Evolutionary conservation across 2,888 invertebrate genomes (phyloP), one percentile per base, ranked within the genome.

Genomic region (Chalcosyrphus nemorum): DNA sequence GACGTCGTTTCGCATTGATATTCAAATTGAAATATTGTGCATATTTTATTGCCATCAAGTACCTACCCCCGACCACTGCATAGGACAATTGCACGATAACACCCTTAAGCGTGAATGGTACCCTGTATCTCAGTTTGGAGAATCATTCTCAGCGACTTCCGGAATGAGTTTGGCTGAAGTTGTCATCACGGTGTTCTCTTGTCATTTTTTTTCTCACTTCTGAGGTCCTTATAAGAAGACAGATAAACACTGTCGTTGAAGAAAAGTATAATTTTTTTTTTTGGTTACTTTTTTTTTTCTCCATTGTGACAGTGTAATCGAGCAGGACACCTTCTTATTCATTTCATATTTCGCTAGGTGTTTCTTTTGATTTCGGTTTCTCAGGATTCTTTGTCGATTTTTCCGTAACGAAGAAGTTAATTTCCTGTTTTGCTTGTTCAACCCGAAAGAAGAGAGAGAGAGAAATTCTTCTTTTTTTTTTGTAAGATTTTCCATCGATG

Each of bases 1-100:
- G 84, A 84, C 72, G 74, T 70, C 80, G 80, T 78, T 84, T 84
- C 63, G 80, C 75, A 84, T 84, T 84, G 80, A 84, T 84, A 84
- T 84, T 80, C 74, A 80, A 84, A 84, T 84, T 84, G 84, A 84
- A 84, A 75, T 84, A 84, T 84, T 84, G 84, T 80, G 80, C 84
- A 84, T 84, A 75, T 80, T 84, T 84, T 84, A 84, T 80, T 84
- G 84, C 65, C 65, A 65, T 13, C 38, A 21, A 32, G n/a, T 15
- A 13, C 19, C 27, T 24, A 7, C 19, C 21, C 19, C 45, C 13
- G 7, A 24, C 17, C 11, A 7, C 19, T n/a, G n/a, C n/a, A n/a
- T n/a, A 29, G 41, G 27, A 72, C 47, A 82, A 84, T 84, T 80
- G 80, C 68, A 65, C 56, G 74, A 80, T 74, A 75, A 80, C 80